Evolutionary conservation across 2,888 invertebrate species (phyloP).

Genomic region (Drosophila aldrichi): DNA sequence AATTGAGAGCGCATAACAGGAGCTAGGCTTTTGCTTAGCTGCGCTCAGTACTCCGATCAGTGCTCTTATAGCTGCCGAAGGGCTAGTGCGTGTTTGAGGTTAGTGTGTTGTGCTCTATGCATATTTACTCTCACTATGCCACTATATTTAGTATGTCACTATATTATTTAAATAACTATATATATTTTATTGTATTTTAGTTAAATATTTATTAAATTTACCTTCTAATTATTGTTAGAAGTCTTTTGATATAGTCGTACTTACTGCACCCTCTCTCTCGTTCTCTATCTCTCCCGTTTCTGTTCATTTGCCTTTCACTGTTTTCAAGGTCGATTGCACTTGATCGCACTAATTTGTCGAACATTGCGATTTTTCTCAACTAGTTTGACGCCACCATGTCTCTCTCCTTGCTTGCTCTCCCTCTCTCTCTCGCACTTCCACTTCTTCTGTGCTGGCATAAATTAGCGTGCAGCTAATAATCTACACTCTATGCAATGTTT

Average conservation of each 20-base stretch:
- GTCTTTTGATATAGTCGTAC: background rate
- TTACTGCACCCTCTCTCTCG: background rate
- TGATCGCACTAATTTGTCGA: slow-evolving; percentile 36
- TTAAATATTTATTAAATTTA: background rate
- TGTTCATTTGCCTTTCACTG: background rate
- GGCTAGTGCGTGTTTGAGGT: too few species aligned
- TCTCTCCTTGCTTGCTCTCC: slow-evolving; percentile 14
- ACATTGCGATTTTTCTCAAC: slow-evolving; percentile 62
- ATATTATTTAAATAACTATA: too few species aligned
- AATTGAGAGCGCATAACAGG: too few species aligned
- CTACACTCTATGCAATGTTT: slow-evolving; percentile 1
- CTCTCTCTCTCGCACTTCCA: background rate
- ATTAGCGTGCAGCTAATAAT: slow-evolving; percentile 77
- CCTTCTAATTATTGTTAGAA: too few species aligned
- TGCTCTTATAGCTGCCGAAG: too few species aligned
- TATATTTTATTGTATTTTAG: background rate
- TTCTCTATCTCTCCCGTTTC: background rate
- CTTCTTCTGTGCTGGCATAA: slow-evolving; percentile 39
- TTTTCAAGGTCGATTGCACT: slow-evolving; percentile 26
- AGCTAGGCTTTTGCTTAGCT: too few species aligned
- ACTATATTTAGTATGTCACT: too few species aligned
- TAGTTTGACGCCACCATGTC: slow-evolving; percentile 55
- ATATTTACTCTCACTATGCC: too few species aligned
- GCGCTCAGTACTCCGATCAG: too few species aligned
- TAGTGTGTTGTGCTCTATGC: too few species aligned